Evolutionary conservation across 2,113 vertebrate species (phyloP), one percentile per base, ranked within the genome.

Genomic region (Zosterops japonicus): DNA sequence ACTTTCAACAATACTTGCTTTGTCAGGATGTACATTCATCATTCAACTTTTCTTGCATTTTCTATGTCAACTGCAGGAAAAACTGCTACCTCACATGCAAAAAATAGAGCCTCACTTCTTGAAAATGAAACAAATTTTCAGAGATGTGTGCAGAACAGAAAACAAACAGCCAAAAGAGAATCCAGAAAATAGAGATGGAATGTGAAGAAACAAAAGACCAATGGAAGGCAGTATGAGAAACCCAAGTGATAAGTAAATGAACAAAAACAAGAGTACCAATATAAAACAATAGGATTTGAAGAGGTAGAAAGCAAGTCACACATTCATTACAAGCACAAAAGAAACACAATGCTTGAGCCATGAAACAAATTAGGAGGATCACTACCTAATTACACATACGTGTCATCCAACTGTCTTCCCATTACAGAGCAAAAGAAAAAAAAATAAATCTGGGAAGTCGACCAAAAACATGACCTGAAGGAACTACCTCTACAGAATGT

Each of bases 291-390:
- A 80, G 42, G 52, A 72, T 85, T 85, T 81, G 70, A 85, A 53
- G 57, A 65, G 41, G 59, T 31, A 82, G 61, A 67, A 91, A 84
- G 44, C 3, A 27, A 85, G 39, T 65, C 59, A 52, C 27, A 33
- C 9, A 91, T 69, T 87, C 24, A 63, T 35, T 90, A 55, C 23
- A 83, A 22, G 24, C 82, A 80, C 15, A 70, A 84, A 59, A 75
- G 63, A 91, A 86, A 50, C 44, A 64, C 13, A 84, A 18, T 21
- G 63, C 52, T 83, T 77, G 55, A 74, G 29, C 60, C 36, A 80
- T n/a, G 55, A 71, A 76, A 91, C n/a, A 85, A 95, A 83, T 85
- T 65, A 93, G 42, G 55, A 91, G 23, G 42, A 87, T 77, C 59
- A 12, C 82, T 90, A 44, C 17, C 9, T 80, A 86, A 90, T 87